Evolutionary conservation across 2,113 vertebrate species (phyloP), one percentile per base, ranked within the genome.

Genomic region (Sorex araneus): DNA sequence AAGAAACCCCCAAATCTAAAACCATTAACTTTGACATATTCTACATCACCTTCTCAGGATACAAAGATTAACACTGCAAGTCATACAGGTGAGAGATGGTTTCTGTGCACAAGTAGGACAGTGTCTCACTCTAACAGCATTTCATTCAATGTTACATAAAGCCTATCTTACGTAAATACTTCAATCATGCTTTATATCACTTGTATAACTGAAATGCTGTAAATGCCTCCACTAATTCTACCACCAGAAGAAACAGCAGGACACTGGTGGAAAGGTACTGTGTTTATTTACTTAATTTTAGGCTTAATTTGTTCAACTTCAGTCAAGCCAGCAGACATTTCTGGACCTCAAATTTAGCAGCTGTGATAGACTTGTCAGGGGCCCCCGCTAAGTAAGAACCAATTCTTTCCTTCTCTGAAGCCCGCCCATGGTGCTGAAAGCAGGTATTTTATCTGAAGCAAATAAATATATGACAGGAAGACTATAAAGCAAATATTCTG

Each of bases 391-490:
- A 66, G 15, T 28, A 71, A 76, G 43, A 74, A n/a, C 3, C 54
- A 32, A 76, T 18, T 32, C 13, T 74, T 71, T 23, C 80, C 36
- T 36, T 76, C 57, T 76, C 0, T 43, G 63, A 71, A 19, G 21
- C 32, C 5, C 71, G 34, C 25, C 69, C 85, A 11, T 74, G 76
- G 10, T 40, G 23, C n/a, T 32, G 40, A 85, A 77, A 25, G 2
- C 12, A 84, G 67, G 28, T 7, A 78, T 84, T 76, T 45, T 77
- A 85, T 73, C 19, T 45, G 32, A 92, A 75, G 64, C 77, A 92
- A 90, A 66, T 54, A 75, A 75, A 87, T 54, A 70, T 8, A 50
- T 93, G 67, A 66, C 7, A 18, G 64, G 28, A 93, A 36, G 28
- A 74, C 34, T n/a, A 64, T 12, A 28, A 45, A 91, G 23, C 57